Evolutionary conservation across 1,140 invertebrate species (phyloP).

Genomic region (Trichonephila inaurata): DNA sequence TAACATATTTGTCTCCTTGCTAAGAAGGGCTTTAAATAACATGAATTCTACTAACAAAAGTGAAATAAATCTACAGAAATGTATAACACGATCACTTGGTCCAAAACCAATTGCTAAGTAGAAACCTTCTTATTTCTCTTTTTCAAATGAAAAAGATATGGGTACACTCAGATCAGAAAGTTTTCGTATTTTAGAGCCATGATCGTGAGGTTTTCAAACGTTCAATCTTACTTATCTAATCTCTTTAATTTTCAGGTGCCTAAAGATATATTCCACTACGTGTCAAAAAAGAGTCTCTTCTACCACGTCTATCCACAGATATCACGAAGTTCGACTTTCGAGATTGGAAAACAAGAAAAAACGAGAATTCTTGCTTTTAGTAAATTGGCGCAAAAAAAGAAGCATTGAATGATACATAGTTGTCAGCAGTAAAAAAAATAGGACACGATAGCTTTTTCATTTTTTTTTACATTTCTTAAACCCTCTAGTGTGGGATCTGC

Average conservation of each 20-base stretch:
- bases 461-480: conserved; percentile 3
- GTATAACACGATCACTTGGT: no score
- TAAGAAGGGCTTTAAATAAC: no score
- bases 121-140: no score
- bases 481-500: neutral
- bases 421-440: neutral
- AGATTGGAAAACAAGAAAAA: conserved; percentile 20
- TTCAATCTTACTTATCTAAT: conserved; percentile 43
- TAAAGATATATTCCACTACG: conserved; percentile 47
- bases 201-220: neutral
- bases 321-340: conserved; percentile 12
- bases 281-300: conserved; percentile 42
- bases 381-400: conserved; percentile 47
- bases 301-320: conserved; percentile 42
- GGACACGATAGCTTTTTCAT: conserved; percentile 33
- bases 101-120: no score
- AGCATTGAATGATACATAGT: conserved; percentile 25
- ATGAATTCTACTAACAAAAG: no score
- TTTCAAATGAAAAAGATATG: no score
- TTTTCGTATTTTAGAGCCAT: neutral
- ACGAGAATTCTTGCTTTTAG: conserved; percentile 46
- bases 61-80: no score
- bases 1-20: no score
- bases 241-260: conserved; percentile 45
- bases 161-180: neutral